Percentiles rank a stretch among this genome's conserved stretches.
Evolutionary conservation across 2,888 invertebrate species (phyloP).

Genomic region (Phalera bucephala): DNA sequence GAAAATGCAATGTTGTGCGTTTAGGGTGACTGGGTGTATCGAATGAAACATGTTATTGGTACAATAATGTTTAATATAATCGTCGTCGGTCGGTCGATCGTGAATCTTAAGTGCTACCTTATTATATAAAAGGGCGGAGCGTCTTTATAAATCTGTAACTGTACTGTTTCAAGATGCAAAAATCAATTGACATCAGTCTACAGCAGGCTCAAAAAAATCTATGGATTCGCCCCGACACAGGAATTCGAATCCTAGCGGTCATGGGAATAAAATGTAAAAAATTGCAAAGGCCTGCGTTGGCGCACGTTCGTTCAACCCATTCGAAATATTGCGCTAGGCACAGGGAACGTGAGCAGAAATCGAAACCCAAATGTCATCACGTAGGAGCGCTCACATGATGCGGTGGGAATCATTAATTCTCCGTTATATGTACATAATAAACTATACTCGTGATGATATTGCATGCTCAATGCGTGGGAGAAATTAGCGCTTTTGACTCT

Average conservation of each 20-base stretch:
- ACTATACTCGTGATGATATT: slow-evolving; percentile 23
- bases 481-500: background rate
- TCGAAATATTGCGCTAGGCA: slow-evolving; percentile 23
- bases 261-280: slow-evolving; percentile 30
- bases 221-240: slow-evolving; percentile 16
- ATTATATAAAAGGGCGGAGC: no score
- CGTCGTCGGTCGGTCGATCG: no score
- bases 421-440: slow-evolving; percentile 29
- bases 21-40: no score
- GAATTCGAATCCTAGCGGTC: slow-evolving; percentile 23
- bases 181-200: slow-evolving; percentile 5
- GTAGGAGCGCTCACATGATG: slow-evolving; percentile 52
- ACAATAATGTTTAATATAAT: no score
- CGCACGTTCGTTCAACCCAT: slow-evolving; percentile 37
- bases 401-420: slow-evolving; percentile 47
- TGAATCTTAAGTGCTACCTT: no score
- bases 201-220: slow-evolving; percentile 4
- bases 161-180: background rate
- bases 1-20: no score
- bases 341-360: slow-evolving; percentile 36
- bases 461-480: slow-evolving; percentile 10
- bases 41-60: no score
- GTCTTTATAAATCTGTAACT: background rate
- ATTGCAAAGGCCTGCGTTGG: slow-evolving; percentile 14
- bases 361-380: slow-evolving; percentile 41